These are phyloP conservation scores for Lordiphosa collinella DNA, from an alignment of 1,140 invertebrate species.

Conservation along the genomic window DNA sequence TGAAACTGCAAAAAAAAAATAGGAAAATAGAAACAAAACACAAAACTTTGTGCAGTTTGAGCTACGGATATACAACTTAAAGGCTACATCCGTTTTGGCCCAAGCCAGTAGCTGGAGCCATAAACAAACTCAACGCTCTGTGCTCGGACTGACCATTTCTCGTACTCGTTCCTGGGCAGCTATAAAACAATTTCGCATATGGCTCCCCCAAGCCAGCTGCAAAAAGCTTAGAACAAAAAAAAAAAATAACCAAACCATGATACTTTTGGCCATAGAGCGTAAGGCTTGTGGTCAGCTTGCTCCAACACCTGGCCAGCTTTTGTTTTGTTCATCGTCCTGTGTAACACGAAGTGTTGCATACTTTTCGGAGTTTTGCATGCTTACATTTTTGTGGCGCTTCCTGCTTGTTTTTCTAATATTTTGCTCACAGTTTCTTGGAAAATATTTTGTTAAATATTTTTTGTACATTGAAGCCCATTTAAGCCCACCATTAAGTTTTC, in stretches of 20 bases:
- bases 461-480: slow-evolving; percentile 1
- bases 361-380: slow-evolving; percentile 27
- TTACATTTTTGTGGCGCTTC: slow-evolving; percentile 34
- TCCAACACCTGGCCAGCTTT: slow-evolving; percentile 48
- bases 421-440: slow-evolving; percentile 19
- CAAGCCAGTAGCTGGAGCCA: slow-evolving; percentile 45
- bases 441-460: neutral
- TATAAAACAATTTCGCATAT: slow-evolving; percentile 74
- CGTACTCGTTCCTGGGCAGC: slow-evolving; percentile 32
- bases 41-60: slow-evolving; percentile 14
- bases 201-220: slow-evolving; percentile 18
- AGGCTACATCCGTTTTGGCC: slow-evolving; percentile 64
- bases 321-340: slow-evolving; percentile 34
- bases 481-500: slow-evolving; percentile 44
- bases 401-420: slow-evolving; percentile 42
- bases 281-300: slow-evolving; percentile 38
- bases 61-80: slow-evolving; percentile 68
- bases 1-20: slow-evolving; percentile 63
- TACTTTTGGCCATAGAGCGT: no score
- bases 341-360: slow-evolving; percentile 36
- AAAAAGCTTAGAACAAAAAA: slow-evolving; percentile 9
- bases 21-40: neutral
- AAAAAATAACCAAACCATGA: slow-evolving; percentile 3
- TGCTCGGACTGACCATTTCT: slow-evolving; percentile 29
- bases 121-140: slow-evolving; percentile 63